Percentiles rank a stretch among this genome's conserved stretches.
Evolutionary conservation across 2,113 vertebrate species (phyloP).

Genomic region (Alethe castanea): DNA sequence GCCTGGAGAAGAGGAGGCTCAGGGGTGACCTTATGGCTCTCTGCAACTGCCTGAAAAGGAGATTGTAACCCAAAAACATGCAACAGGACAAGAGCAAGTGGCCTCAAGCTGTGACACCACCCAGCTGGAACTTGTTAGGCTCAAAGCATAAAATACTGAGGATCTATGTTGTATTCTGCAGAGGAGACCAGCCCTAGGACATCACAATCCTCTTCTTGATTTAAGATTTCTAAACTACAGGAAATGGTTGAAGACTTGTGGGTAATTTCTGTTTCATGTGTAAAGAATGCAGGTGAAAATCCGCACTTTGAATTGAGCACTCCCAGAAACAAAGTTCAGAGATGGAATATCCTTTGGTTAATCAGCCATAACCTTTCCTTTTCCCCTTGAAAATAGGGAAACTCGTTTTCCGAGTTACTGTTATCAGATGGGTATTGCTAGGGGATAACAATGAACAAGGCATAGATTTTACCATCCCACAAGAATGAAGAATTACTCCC

Average conservation of each 20-base stretch:
- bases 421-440: not conserved
- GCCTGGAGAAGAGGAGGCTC: not conserved
- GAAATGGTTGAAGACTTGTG: not conserved
- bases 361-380: not conserved
- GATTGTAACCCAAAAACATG: not conserved
- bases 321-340: not conserved
- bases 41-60: not conserved
- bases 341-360: not conserved
- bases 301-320: not conserved
- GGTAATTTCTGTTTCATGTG: not conserved
- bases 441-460: not conserved
- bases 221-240: not conserved
- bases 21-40: not conserved
- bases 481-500: not conserved
- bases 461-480: not conserved
- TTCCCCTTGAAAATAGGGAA: not conserved
- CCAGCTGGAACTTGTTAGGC: not conserved
- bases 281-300: not conserved
- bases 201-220: not conserved
- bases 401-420: not conserved
- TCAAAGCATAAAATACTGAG: not conserved
- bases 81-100: not conserved
- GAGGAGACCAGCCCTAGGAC: not conserved
- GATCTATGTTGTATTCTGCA: not conserved
- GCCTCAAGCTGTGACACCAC: not conserved